Percentiles rank a stretch among this genome's conserved stretches.
Evolutionary conservation across 2,113 vertebrate genomes (phyloP).

Genomic region (Gymnorhina tibicen): DNA sequence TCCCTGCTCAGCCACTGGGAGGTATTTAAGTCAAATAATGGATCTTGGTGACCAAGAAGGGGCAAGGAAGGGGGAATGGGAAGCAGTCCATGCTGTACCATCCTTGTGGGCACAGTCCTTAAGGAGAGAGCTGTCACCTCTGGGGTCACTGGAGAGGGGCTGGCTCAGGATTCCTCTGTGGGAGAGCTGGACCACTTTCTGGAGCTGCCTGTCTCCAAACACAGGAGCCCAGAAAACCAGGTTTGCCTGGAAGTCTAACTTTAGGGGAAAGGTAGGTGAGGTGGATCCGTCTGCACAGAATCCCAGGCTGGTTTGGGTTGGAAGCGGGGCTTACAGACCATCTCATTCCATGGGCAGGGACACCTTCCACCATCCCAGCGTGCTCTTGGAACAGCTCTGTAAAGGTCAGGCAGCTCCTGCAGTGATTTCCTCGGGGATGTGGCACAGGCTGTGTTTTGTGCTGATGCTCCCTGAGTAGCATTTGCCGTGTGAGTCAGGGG

Average conservation of each 20-base stretch:
- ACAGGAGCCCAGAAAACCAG: neutral
- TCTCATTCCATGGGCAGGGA: neutral
- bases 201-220: neutral
- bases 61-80: neutral
- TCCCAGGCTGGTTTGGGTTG: neutral
- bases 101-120: neutral
- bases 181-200: neutral
- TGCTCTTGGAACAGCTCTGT: neutral
- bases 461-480: neutral
- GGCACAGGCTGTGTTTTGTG: neutral
- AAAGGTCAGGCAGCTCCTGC: neutral
- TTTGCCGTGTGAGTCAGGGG: slow-evolving; percentile 10
- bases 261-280: neutral
- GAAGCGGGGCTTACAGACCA: neutral
- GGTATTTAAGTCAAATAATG: neutral
- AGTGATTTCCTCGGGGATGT: neutral
- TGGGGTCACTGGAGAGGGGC: neutral
- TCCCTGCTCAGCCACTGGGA: neutral
- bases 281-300: neutral
- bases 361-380: neutral
- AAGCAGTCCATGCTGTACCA: neutral
- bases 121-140: neutral
- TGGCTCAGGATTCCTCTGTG: neutral
- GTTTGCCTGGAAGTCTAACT: neutral
- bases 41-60: neutral